Evolutionary conservation across 1,140 invertebrate species (phyloP).

Genomic region (Lepidurus arcticus): DNA sequence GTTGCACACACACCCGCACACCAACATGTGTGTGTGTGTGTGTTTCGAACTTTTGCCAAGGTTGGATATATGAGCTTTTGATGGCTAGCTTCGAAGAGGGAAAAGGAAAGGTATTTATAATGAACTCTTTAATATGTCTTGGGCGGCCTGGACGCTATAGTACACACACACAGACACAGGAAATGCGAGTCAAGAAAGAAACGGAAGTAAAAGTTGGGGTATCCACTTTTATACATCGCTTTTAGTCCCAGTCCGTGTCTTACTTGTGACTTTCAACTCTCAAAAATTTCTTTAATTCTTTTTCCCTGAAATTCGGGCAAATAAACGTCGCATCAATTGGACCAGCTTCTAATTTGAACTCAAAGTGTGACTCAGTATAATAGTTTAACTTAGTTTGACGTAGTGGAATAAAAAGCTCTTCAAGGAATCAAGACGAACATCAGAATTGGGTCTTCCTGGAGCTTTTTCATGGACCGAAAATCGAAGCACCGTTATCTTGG

Average conservation of each 20-base stretch:
- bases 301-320: too few species aligned
- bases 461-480: neutral
- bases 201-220: constrained; percentile 18
- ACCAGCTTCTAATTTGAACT: too few species aligned
- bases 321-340: too few species aligned
- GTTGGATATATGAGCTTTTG: neutral
- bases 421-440: too few species aligned
- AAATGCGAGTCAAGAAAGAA: constrained; percentile 22
- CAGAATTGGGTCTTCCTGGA: neutral
- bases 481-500: neutral
- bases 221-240: neutral
- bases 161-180: constrained; percentile 8
- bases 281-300: too few species aligned
- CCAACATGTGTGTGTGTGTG: neutral
- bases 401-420: too few species aligned
- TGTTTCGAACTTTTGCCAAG: neutral
- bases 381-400: too few species aligned
- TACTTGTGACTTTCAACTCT: too few species aligned
- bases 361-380: too few species aligned
- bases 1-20: neutral
- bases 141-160: neutral
- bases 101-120: constrained; percentile 20
- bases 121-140: neutral
- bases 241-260: too few species aligned
- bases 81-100: neutral